Conservation (phyloP, 2,888 invertebrate species). For the Heteropelma amictum region DNA sequence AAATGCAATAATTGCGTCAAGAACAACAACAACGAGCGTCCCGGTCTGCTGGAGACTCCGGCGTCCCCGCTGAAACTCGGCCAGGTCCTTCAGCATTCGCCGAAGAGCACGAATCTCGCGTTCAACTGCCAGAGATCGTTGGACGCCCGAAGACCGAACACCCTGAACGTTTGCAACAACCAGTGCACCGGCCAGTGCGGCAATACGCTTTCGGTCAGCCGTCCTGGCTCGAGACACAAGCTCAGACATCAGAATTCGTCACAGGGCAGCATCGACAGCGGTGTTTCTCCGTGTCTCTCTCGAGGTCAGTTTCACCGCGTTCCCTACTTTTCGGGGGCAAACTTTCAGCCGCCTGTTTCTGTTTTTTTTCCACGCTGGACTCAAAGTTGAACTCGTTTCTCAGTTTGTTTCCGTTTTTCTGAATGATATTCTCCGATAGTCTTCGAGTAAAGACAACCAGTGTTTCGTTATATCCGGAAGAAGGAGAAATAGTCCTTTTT, state of each 20-base stretch:
- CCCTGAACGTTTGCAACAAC: constrained; percentile 72
- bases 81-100: constrained; percentile 69
- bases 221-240: constrained; percentile 75
- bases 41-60: constrained; percentile 73
- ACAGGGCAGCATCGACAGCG: constrained; percentile 76
- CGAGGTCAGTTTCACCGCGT: constrained; percentile 79
- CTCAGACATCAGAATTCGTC: constrained; percentile 78
- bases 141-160: constrained; percentile 71
- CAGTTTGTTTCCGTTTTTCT: too few species aligned
- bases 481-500: too few species aligned
- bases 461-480: too few species aligned
- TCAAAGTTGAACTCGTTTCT: too few species aligned
- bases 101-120: constrained; percentile 68
- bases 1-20: constrained; percentile 75
- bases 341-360: too few species aligned
- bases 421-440: too few species aligned
- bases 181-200: constrained; percentile 71
- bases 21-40: constrained; percentile 72
- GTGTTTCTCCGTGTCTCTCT: constrained; percentile 78
- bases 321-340: too few species aligned
- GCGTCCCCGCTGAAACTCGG: constrained; percentile 73
- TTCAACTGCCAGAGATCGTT: constrained; percentile 70
- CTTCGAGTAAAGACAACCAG: too few species aligned
- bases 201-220: constrained; percentile 69
- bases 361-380: background rate